phyloP scores from a whole-genome alignment of 2,888 invertebrate species.

The Noctua janthina region DNA sequence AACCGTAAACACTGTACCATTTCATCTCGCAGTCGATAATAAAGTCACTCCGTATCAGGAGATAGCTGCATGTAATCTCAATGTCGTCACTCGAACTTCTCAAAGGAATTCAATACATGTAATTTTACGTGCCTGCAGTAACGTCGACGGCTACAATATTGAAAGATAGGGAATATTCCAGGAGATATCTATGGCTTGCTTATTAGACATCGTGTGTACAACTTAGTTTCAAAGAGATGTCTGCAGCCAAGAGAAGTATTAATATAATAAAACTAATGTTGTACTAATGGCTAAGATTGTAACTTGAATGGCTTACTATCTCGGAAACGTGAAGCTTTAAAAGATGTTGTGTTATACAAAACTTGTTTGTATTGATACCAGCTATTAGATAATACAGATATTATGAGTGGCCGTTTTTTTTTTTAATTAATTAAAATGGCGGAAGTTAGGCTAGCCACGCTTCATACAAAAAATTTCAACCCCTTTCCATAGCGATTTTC shows the following conservation, averaged over 20 bases:
- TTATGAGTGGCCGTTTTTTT: not conserved
- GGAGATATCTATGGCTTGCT: not conserved
- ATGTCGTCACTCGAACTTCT: slow-evolving; percentile 1
- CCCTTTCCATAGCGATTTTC: not conserved
- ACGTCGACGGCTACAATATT: not conserved
- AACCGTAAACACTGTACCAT: not conserved
- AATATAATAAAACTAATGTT: not conserved
- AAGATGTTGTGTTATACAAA: not conserved
- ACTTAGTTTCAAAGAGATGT: not conserved
- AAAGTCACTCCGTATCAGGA: not conserved
- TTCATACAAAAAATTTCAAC: not conserved
- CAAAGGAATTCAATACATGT: not conserved
- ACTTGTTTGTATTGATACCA: not conserved
- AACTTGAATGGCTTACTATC: not conserved
- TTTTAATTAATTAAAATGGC: not conserved
- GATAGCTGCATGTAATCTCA: not conserved
- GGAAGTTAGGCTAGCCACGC: not conserved
- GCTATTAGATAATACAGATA: not conserved
- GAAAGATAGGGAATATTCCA: not conserved
- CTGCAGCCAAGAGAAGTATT: not conserved
- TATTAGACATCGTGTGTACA: not conserved
- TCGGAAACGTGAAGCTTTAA: not conserved
- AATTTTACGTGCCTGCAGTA: not conserved
- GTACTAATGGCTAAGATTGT: not conserved
- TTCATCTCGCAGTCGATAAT: not conserved